Evolutionary conservation across 2,888 invertebrate genomes (phyloP).

Genomic region (Ceratothoa steindachneri): DNA sequence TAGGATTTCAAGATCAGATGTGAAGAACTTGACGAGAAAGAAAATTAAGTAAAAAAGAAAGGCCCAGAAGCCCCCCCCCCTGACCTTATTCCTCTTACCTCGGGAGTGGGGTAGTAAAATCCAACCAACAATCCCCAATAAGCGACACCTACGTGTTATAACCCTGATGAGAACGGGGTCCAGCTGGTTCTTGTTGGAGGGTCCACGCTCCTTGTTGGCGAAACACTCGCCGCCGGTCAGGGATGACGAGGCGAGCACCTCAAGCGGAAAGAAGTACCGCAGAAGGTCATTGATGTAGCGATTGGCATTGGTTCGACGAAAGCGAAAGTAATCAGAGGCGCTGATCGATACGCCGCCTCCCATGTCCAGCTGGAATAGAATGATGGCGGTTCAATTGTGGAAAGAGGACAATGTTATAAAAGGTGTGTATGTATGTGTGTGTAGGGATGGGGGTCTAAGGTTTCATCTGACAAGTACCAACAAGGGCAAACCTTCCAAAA

Average conservation of each 20-base stretch:
- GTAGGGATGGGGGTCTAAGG: no score
- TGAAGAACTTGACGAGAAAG: no score
- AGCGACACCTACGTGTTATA: conserved; percentile 41
- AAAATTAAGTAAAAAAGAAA: no score
- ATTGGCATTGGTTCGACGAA: conserved; percentile 44
- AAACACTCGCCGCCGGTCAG: conserved; percentile 45
- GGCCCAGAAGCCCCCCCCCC: no score
- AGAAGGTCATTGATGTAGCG: conserved; percentile 46
- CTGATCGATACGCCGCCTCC: conserved; percentile 38
- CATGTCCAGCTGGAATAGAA: conserved; percentile 41
- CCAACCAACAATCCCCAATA: no score
- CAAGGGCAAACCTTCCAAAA: no score
- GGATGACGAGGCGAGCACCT: conserved; percentile 42
- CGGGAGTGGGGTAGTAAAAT: no score
- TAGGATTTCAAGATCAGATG: no score
- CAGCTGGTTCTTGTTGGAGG: conserved; percentile 42
- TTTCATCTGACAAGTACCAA: no score
- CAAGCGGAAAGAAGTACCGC: conserved; percentile 42
- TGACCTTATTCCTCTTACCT: no score
- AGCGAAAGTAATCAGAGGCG: conserved; percentile 39
- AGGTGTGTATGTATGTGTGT: no score
- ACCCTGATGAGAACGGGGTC: conserved; percentile 44
- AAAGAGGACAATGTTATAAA: no score
- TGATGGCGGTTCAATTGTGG: background rate
- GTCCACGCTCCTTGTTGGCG: conserved; percentile 41